Evolutionary conservation across 2,797 vertebrate species (phyloP).

Genomic region (Ceryle rudis): DNA sequence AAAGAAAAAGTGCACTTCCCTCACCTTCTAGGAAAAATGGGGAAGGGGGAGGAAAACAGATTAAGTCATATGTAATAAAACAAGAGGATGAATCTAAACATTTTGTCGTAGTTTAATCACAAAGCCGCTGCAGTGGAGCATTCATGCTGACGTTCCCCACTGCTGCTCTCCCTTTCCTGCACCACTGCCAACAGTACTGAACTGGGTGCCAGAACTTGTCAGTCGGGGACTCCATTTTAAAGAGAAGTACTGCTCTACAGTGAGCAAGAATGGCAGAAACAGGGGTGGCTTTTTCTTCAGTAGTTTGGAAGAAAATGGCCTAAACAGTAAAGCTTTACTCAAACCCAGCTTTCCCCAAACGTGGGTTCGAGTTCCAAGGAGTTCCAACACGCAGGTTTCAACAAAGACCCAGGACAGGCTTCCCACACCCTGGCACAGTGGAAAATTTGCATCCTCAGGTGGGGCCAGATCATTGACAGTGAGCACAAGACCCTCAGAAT

Average conservation of each 20-base stretch:
- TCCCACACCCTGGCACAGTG: fast-evolving
- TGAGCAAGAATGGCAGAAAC: neutral
- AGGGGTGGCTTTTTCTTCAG: neutral
- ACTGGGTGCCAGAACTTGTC: neutral
- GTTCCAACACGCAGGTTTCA: neutral
- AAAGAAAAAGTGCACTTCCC: neutral
- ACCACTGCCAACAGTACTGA: neutral
- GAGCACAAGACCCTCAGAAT: neutral
- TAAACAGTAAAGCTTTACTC: neutral
- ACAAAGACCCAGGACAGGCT: neutral
- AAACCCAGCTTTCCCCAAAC: neutral
- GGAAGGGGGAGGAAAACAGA: neutral
- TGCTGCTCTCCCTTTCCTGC: neutral
- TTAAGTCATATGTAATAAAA: slow-evolving; percentile 1
- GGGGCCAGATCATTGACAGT: fast-evolving
- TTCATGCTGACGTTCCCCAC: neutral
- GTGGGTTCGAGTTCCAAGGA: neutral
- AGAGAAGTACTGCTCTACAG: neutral
- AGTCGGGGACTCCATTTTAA: neutral
- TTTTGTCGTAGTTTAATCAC: slow-evolving; percentile 8
- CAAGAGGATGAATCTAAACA: slow-evolving; percentile 1
- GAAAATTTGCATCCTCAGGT: neutral
- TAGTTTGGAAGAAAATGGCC: neutral
- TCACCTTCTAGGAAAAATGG: neutral
- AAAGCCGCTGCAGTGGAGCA: neutral